These are phyloP conservation scores for Octopus sinensis DNA, from an alignment of 1,140 invertebrate species.

Conservation along the genomic window DNA sequence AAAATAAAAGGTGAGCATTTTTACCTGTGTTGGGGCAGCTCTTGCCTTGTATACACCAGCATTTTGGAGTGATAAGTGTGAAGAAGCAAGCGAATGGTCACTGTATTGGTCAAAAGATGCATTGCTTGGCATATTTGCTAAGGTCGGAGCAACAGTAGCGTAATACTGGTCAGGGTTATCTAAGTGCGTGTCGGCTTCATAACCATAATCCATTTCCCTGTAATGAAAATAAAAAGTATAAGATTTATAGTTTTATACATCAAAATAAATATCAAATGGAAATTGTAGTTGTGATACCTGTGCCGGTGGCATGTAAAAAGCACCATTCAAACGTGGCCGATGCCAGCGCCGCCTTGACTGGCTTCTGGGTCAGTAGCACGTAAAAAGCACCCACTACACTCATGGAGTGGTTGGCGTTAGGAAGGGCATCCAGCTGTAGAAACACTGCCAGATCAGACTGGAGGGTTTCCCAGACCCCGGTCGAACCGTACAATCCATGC, in stretches of 20 bases:
- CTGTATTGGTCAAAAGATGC: constrained; percentile 28
- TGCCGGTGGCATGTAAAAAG: too few relatives aligned
- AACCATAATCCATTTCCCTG: constrained; percentile 7
- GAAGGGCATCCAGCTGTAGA: too few relatives aligned
- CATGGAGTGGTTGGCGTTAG: too few relatives aligned
- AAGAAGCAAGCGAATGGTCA: constrained; percentile 39
- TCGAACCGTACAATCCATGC: too few relatives aligned
- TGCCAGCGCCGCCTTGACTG: too few relatives aligned
- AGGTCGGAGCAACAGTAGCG: neutral
- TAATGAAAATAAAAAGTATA: neutral
- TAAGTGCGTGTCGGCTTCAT: neutral
- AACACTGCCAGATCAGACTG: too few relatives aligned
- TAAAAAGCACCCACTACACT: too few relatives aligned
- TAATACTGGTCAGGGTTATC: neutral
- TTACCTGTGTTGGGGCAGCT: constrained; percentile 12
- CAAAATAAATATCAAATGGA: too few relatives aligned
- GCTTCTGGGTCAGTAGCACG: too few relatives aligned
- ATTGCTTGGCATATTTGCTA: neutral
- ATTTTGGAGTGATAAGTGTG: constrained; percentile 38
- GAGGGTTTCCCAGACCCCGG: too few relatives aligned
- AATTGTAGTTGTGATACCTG: too few relatives aligned
- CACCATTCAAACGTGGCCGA: too few relatives aligned
- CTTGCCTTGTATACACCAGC: constrained; percentile 34
- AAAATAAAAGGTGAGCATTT: neutral
- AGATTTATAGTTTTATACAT: neutral